These are phyloP conservation scores for Hemichromis elongatus DNA, from an alignment of 2,113 vertebrate genomes.

Conservation along the genomic window DNA sequence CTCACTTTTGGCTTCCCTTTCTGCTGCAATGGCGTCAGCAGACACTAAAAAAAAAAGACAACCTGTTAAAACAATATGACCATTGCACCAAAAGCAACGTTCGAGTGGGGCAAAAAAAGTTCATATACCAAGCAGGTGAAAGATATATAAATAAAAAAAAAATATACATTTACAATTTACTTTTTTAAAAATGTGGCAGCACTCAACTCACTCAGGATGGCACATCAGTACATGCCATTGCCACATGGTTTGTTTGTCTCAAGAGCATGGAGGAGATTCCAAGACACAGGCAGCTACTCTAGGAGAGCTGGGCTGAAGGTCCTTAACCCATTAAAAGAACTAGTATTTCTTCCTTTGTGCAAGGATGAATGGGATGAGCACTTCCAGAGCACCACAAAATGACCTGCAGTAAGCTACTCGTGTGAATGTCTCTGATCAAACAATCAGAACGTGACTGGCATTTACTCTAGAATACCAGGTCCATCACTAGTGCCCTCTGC, in stretches of 20 bases:
- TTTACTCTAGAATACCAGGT: not conserved
- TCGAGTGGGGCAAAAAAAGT: not conserved
- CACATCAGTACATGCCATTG: not conserved
- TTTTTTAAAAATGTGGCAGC: too few relatives aligned
- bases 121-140: too few relatives aligned
- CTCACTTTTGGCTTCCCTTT: conserved; percentile 10
- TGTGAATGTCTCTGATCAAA: not conserved
- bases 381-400: not conserved
- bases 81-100: not conserved
- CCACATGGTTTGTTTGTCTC: not conserved
- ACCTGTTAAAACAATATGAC: not conserved
- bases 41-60: conserved; percentile 4
- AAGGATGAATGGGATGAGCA: not conserved
- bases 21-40: conserved; percentile 29
- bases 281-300: not conserved
- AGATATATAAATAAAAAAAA: too few relatives aligned
- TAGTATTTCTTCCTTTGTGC: not conserved
- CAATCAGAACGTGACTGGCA: not conserved
- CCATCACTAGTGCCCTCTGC: not conserved
- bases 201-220: not conserved
- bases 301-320: not conserved
- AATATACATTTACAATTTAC: too few relatives aligned
- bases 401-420: not conserved
- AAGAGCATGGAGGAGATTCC: not conserved
- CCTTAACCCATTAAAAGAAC: not conserved